Conservation (phyloP, 1,140 invertebrate species). For the Drosophila chauvacae region DNA sequence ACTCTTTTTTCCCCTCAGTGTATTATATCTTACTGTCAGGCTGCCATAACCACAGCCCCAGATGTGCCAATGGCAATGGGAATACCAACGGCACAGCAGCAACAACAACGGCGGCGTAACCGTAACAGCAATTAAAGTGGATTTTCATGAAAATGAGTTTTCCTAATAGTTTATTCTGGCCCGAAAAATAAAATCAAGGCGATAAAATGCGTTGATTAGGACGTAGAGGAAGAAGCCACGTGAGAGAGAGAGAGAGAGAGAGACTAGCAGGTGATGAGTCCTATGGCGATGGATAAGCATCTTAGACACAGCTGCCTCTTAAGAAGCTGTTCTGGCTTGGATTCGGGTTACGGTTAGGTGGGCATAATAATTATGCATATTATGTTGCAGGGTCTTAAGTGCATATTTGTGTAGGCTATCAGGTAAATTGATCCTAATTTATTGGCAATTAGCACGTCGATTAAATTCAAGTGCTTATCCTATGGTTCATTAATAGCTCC, state of each 20-base stretch:
- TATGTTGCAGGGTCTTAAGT: conserved; percentile 58
- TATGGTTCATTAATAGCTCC: conserved; percentile 40
- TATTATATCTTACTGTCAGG: conserved; percentile 9
- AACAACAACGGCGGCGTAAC: conserved; percentile 32
- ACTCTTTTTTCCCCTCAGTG: conserved; percentile 7
- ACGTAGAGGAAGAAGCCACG: conserved; percentile 14
- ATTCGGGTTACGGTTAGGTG: conserved; percentile 5
- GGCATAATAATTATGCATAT: conserved; percentile 68
- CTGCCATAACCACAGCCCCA: conserved; percentile 40
- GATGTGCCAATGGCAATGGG: conserved; percentile 23
- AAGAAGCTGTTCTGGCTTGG: conserved; percentile 5
- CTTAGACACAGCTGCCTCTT: conserved; percentile 16
- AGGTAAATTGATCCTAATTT: conserved; percentile 56
- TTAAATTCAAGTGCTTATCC: conserved; percentile 57
- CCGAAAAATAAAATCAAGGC: conserved; percentile 66
- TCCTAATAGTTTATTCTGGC: conserved; percentile 79
- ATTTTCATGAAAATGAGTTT: conserved; percentile 81
- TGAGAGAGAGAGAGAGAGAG: background rate
- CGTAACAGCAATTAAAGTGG: conserved; percentile 76
- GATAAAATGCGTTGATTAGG: conserved; percentile 72
- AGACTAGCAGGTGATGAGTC: conserved; percentile 26
- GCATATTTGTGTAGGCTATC: conserved; percentile 42
- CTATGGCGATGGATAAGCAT: conserved; percentile 25
- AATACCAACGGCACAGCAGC: conserved; percentile 22
- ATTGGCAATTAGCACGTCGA: conserved; percentile 68